Evolutionary conservation across 2,797 vertebrate genomes (phyloP), one percentile per base, ranked within the genome.

Genomic region (Atherinosoma microstoma): DNA sequence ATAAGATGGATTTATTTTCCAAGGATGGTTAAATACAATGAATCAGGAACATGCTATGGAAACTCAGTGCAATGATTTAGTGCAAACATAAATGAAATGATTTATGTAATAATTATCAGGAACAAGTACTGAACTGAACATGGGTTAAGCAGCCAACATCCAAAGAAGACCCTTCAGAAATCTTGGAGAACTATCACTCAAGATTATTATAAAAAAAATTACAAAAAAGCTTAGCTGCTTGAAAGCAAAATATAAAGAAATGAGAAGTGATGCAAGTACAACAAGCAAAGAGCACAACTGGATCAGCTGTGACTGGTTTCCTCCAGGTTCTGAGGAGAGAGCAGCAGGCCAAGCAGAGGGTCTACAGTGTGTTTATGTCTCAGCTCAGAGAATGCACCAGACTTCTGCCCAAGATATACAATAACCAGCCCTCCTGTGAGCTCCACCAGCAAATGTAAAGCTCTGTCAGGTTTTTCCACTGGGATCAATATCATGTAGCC

Each of bases 301-400:
- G 7, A 38, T 60, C 13, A 56, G 18, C n/a, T 62, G 35, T 38
- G 6, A 49, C n/a, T 59, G 54, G 10, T 77, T 63, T 71, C 40
- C 57, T 93, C 12, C 75, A 92, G 76, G 84, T 95, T 18, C 69
- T 97, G 57, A 91, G 45, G 68, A 89, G 80, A 53, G 96, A 98
- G 78, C 90, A 95, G 71, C 79, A 70, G 7, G 76, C 87, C 24
- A 95, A 96, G 82, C 92, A 90, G 64, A 92, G 92, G 62, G 94
- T 94, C 47, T 94, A 95, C 70, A 84, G 88, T 64, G 47, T 60
- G 1, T 96, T 96, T 76, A 90, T 81, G 40, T 84, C 93, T 2
- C 86, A 84, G 0, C 80, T 96, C 73, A 86, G 74, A 76, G 93
- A 94, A 65, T 91, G 87, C 30, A 54, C 54, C 61, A 89, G 94